phyloP scores from a whole-genome alignment of 2,797 vertebrate species.

The Sebastes trivittatus region DNA sequence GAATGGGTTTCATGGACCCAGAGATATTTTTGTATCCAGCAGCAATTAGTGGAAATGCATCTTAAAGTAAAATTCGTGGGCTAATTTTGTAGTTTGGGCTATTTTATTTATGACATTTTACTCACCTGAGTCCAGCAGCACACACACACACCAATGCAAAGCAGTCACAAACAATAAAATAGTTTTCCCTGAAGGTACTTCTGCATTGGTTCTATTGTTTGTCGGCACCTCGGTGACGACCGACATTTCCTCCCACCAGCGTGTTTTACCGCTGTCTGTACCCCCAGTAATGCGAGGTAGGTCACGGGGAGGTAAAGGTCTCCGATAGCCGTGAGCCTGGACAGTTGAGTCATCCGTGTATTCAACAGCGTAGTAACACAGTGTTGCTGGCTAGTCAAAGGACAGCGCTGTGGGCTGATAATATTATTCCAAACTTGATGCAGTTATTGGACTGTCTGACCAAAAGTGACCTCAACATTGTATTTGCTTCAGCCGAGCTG shows the following conservation, averaged over 20 bases:
- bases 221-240: not conserved
- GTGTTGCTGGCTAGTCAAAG: constrained; percentile 16
- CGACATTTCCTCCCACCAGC: not conserved
- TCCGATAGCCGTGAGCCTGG: constrained; percentile 36
- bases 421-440: constrained; percentile 38
- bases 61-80: too few relatives aligned
- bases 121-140: not conserved
- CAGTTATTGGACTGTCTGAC: constrained; percentile 43
- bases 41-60: not conserved
- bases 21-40: not conserved
- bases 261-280: not conserved
- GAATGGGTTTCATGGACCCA: not conserved
- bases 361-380: not conserved
- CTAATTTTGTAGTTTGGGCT: not conserved
- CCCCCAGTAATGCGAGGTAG: not conserved
- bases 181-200: not conserved
- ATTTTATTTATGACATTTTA: not conserved
- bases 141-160: not conserved
- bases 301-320: constrained; percentile 53
- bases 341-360: constrained; percentile 41
- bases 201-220: not conserved
- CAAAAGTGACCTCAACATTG: constrained; percentile 45
- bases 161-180: not conserved
- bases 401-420: constrained; percentile 22
- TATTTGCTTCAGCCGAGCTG: constrained; percentile 20